Evolutionary conservation across 2,888 invertebrate genomes (phyloP), one percentile per base, ranked within the genome.

Genomic region (Pyrrhia umbra): DNA sequence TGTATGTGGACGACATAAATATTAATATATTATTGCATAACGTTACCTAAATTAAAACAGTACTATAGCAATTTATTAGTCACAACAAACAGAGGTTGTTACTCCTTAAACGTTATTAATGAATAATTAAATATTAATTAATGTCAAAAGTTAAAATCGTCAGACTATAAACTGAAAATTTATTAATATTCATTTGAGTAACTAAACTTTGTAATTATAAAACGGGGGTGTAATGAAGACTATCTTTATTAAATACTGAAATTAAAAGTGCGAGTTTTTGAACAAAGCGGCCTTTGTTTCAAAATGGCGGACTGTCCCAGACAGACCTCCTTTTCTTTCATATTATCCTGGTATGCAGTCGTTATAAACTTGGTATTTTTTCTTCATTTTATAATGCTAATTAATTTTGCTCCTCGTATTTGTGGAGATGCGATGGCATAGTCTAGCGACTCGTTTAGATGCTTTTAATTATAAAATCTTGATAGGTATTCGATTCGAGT

Each of bases 91-190:
- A 66, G 68, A 78, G 82, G 81, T 83, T 82, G 60, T 78, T 85
- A 82, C 80, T 69, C 83, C 64, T 73, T 58, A 49, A 68, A 47
- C 66, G 72, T 71, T 61, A 56, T 79, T 60, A 66, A 78, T 67
- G 72, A 68, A 72, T 62, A 71, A 79, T 83, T 78, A 80, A 83
- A 81, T 81, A 86, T 85, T 80, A 73, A 85, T 83, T 72, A 80
- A 83, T 84, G 85, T 83, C 86, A 86, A 83, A 85, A 82, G 86
- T 83, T 84, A 73, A 82, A 76, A 77, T 64, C 59, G 75, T 76
- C 68, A 39, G 74, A 75, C 68, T 75, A 64, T 68, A 43, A 27
- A 58, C 54, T 34, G 37, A 45, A 72, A 72, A 58, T 50, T 1
- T 39, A 46, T 72, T 51, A 57, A 39, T 68, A 73, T 73, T 72